phyloP scores from a whole-genome alignment of 2,797 vertebrate genomes.

The Acanthurus tractus region DNA sequence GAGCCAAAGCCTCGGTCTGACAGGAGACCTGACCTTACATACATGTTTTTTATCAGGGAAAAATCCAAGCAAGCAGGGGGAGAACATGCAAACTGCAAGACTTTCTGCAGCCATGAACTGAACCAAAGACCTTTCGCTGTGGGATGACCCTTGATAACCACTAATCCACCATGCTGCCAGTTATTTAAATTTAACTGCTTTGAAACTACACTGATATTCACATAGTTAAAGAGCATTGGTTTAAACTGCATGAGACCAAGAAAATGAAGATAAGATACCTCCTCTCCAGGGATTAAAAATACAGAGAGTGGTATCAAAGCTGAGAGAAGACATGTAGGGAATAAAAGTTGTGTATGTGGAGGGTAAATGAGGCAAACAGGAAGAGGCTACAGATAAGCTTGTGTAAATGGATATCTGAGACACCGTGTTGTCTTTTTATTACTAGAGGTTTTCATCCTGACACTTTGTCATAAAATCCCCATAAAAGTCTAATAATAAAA shows the following conservation, averaged over 20 bases:
- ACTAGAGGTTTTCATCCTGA: conserved; percentile 29
- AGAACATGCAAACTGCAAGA: too few species aligned
- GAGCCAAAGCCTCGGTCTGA: too few species aligned
- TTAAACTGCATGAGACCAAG: conserved; percentile 5
- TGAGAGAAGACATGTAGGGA: conserved; percentile 16
- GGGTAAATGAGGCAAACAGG: conserved; percentile 22
- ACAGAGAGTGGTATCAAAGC: conserved; percentile 21
- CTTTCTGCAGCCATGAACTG: too few species aligned
- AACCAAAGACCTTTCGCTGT: too few species aligned
- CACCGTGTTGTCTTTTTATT: conserved; percentile 16
- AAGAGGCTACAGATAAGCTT: conserved; percentile 10
- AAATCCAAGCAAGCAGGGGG: too few species aligned
- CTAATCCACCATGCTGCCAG: too few species aligned
- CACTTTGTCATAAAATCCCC: conserved; percentile 28
- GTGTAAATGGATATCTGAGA: conserved; percentile 14
- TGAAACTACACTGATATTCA: conserved; percentile 15
- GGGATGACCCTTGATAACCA: too few species aligned
- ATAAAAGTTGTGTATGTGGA: conserved; percentile 12
- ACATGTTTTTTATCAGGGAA: too few species aligned
- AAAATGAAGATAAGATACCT: conserved; percentile 25
- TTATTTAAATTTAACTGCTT: background rate
- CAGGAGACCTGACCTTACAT: too few species aligned
- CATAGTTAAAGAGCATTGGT: conserved; percentile 2
- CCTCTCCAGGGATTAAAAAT: conserved; percentile 34
- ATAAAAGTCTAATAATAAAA: conserved; percentile 61